Percentiles rank a stretch among this genome's conserved stretches.
Evolutionary conservation across 2,797 vertebrate genomes (phyloP).

Genomic region (Melanotaenia boesemani): DNA sequence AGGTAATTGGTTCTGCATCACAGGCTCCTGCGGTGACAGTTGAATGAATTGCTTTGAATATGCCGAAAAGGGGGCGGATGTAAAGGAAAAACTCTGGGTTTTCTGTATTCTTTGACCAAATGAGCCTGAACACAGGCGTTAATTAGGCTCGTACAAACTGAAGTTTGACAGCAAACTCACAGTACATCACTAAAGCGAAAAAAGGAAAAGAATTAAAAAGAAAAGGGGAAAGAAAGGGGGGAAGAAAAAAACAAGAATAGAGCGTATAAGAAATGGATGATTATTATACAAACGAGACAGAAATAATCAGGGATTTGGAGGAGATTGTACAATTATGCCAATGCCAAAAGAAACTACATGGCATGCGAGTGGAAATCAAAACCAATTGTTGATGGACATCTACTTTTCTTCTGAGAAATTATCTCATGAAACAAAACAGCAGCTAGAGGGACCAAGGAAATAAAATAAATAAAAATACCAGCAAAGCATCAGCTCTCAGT

Average conservation of each 20-base stretch:
- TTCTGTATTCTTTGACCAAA: conserved; percentile 87
- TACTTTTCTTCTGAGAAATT: conserved; percentile 67
- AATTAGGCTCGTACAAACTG: conserved; percentile 86
- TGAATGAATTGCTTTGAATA: conserved; percentile 89
- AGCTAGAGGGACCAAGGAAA: conserved; percentile 16
- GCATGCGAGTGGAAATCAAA: conserved; percentile 72
- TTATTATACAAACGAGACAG: conserved; percentile 81
- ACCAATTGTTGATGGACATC: conserved; percentile 73
- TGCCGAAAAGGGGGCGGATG: conserved; percentile 64
- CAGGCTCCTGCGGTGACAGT: conserved; percentile 85
- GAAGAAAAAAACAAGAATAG: conserved; percentile 32
- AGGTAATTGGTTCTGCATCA: conserved; percentile 90
- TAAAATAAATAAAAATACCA: conserved; percentile 34
- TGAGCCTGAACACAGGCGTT: conserved; percentile 87
- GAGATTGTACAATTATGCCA: conserved; percentile 77
- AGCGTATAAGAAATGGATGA: conserved; percentile 75
- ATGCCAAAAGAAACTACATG: conserved; percentile 51
- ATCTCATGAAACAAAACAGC: conserved; percentile 53
- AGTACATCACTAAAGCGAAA: conserved; percentile 72
- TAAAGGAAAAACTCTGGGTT: conserved; percentile 71
- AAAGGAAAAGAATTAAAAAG: conserved; percentile 44
- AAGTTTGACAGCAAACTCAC: conserved; percentile 84
- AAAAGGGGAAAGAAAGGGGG: background rate
- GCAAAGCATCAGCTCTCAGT: conserved; percentile 48
- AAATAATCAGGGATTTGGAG: conserved; percentile 79